Conservation (phyloP, 2,888 invertebrate genomes). For the Drosophila paranaensis region DNA sequence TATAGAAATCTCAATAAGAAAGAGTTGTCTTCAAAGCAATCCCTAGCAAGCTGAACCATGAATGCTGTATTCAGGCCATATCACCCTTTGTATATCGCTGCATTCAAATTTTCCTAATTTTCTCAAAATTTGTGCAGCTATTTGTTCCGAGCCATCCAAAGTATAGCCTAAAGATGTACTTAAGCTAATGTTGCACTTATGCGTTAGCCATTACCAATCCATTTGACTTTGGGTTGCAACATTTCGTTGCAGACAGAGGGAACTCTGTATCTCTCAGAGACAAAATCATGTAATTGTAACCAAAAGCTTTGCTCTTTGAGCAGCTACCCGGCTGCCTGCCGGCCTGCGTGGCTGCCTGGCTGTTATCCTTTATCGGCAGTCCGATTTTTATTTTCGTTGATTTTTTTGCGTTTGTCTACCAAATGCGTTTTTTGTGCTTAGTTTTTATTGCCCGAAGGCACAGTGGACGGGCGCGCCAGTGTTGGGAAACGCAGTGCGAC, state of each 20-base stretch:
- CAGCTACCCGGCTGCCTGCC: slow-evolving; percentile 1
- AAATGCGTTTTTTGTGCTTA: slow-evolving; percentile 78
- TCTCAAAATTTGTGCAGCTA: background rate
- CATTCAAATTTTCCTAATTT: background rate
- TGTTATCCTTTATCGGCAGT: slow-evolving; percentile 15
- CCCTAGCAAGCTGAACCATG: too few species aligned
- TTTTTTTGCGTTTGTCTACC: slow-evolving; percentile 28
- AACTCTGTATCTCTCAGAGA: background rate
- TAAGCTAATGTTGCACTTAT: slow-evolving; percentile 9
- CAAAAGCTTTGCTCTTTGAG: slow-evolving; percentile 37
- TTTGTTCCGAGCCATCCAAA: background rate
- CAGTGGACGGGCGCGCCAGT: slow-evolving; percentile 19
- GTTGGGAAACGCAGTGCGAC: slow-evolving; percentile 47
- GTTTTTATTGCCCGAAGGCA: slow-evolving; percentile 64
- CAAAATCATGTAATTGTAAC: slow-evolving; percentile 34
- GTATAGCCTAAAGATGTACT: background rate
- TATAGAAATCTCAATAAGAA: too few species aligned
- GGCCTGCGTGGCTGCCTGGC: background rate
- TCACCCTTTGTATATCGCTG: too few species aligned
- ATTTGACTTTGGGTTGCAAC: slow-evolving; percentile 29
- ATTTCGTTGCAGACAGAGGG: slow-evolving; percentile 2
- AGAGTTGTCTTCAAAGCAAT: too few species aligned
- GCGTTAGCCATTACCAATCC: slow-evolving; percentile 22
- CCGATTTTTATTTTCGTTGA: slow-evolving; percentile 11
- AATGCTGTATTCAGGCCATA: too few species aligned